Evolutionary conservation across 2,797 vertebrate genomes (phyloP).

Genomic region (Phrynocephalus vlangalii): DNA sequence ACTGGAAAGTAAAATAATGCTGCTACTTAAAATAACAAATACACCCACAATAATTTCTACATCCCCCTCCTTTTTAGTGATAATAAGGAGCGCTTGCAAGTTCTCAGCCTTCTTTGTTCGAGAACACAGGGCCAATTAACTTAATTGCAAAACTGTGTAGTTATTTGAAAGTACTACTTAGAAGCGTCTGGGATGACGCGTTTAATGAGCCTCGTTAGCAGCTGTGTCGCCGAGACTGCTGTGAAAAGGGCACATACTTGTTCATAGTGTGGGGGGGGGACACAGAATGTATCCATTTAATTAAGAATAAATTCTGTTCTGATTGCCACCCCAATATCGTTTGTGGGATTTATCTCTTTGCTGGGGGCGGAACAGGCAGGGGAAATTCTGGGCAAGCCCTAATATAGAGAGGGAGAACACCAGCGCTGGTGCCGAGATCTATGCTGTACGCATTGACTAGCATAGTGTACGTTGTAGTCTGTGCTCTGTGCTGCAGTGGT

Average conservation of each 20-base stretch:
- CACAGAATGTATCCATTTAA: not conserved
- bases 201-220: constrained; percentile 35
- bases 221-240: constrained; percentile 4
- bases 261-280: too few species aligned
- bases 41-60: not conserved
- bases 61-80: not conserved
- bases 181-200: constrained; percentile 18
- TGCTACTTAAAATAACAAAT: constrained; percentile 19
- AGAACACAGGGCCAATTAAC: constrained; percentile 25
- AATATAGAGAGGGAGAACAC: too few species aligned
- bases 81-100: not conserved
- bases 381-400: not conserved
- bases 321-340: not conserved
- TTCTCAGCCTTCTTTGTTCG: constrained; percentile 1
- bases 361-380: not conserved
- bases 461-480: not conserved
- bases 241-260: not conserved
- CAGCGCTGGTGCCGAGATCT: too few species aligned
- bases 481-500: too few species aligned
- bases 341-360: not conserved
- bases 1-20: not conserved
- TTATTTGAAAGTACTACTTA: constrained; percentile 39
- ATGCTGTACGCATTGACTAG: too few species aligned
- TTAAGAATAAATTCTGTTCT: not conserved
- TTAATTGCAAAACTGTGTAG: constrained; percentile 40